Percentiles rank a stretch among this genome's conserved stretches.
Conservation (phyloP, 2,888 invertebrate genomes). For the Rhyacophila evoluta region DNA sequence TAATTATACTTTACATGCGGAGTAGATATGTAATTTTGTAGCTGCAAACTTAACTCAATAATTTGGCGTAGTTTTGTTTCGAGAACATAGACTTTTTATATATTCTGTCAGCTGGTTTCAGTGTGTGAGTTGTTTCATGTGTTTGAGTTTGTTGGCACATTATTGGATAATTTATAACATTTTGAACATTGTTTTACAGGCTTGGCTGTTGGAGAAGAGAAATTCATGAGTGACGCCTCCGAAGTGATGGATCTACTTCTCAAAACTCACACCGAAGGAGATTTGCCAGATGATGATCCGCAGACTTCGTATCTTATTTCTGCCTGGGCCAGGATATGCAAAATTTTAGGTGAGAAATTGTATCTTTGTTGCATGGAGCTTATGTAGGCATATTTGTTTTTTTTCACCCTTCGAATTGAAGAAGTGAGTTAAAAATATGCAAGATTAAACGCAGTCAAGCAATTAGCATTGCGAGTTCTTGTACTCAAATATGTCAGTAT, state of each 20-base stretch:
- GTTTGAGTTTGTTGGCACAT: too few relatives aligned
- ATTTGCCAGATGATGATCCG: constrained; percentile 93
- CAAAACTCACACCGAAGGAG: constrained; percentile 88
- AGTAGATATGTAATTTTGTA: too few relatives aligned
- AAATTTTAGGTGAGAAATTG: constrained; percentile 75
- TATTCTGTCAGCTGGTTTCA: too few relatives aligned
- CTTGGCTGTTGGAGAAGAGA: constrained; percentile 83
- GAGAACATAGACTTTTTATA: too few relatives aligned
- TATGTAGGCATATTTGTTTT: not conserved
- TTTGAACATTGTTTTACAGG: too few relatives aligned
- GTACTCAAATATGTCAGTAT: constrained; percentile 16
- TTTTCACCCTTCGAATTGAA: not conserved
- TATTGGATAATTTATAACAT: too few relatives aligned
- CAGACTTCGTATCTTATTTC: constrained; percentile 98
- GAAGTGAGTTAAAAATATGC: not conserved
- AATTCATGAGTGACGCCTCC: constrained; percentile 91
- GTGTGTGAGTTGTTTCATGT: too few relatives aligned
- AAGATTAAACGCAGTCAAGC: not conserved
- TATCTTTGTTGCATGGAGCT: too few relatives aligned
- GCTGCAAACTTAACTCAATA: too few relatives aligned
- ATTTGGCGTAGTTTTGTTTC: too few relatives aligned
- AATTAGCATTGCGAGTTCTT: not conserved
- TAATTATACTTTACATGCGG: too few relatives aligned
- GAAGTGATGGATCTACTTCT: constrained; percentile 96
- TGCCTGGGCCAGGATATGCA: constrained; percentile 99